Evolutionary conservation across 2,888 invertebrate species (phyloP), one percentile per base, ranked within the genome.

Genomic region (Ochlodes sylvanus): DNA sequence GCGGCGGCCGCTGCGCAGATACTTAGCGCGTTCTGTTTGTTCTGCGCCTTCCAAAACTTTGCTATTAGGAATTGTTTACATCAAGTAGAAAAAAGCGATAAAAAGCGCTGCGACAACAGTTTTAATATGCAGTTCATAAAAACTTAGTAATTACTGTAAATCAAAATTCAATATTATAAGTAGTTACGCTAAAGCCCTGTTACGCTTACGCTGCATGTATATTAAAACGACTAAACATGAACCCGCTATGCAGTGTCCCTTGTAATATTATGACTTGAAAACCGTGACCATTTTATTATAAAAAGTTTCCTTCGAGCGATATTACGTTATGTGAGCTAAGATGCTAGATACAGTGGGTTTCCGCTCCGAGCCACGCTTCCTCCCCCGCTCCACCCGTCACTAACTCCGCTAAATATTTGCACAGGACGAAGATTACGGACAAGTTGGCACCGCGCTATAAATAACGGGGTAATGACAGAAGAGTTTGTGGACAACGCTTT

Each of bases 381-480:
- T 17, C 15, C 2, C 9, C 21, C 57, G 57, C 57, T 41, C 21
- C 57, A 42, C 3, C 42, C 21, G 21, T 42, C 41, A 42, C 57
- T 1, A 14, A 42, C 19, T 12, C 19, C 21, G 42, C 41, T 21
- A 41, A 12, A 19, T 42, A 57, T 57, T 58, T 58, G n/a, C 57
- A 41, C 14, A 58, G 57, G 41, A 58, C 57, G 57, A 41, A 58
- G 57, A 58, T 58, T 42, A 58, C 57, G 57, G 19, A 42, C 41
- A 58, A 58, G 57, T 42, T 58, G 41, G 57, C 57, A 42, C 41
- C 57, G 42, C 42, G 42, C 44, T 58, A 58, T 58, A 58, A 58
- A 58, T 58, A 58, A 58, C 58, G 27, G 44, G 58, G 58, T 58
- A 58, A 44, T 58, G 58, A 58, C 58, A 5, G 58, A 58, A 44